phyloP scores from a whole-genome alignment of 2,797 vertebrate species.

The Propithecus perrieri region DNA sequence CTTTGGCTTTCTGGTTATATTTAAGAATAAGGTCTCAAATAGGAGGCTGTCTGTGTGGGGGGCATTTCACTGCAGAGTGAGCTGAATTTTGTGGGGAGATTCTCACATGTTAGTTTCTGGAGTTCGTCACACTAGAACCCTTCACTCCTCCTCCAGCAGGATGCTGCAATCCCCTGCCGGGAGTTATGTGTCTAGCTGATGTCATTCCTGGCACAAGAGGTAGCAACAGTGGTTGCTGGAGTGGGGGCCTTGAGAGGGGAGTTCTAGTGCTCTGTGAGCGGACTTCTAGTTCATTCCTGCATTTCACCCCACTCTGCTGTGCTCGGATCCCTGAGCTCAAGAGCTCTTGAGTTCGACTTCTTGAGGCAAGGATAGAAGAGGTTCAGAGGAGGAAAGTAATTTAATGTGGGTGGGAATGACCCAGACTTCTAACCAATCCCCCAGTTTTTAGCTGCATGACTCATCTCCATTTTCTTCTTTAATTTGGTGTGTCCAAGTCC shows the following conservation, averaged over 20 bases:
- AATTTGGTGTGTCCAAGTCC: background rate
- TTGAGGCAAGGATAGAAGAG: background rate
- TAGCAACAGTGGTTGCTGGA: background rate
- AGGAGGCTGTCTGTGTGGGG: background rate
- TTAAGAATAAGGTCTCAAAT: background rate
- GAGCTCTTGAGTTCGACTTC: background rate
- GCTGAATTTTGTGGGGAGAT: background rate
- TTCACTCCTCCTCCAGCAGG: background rate
- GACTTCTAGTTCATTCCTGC: background rate
- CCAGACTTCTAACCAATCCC: background rate
- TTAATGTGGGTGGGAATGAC: too few species aligned
- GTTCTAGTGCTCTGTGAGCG: background rate
- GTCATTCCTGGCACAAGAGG: background rate
- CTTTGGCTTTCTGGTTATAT: background rate
- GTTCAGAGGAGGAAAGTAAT: background rate
- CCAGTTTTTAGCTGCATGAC: too few species aligned
- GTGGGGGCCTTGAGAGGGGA: background rate
- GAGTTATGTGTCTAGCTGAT: background rate
- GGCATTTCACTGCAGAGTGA: background rate
- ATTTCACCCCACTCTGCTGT: background rate
- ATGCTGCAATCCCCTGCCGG: background rate
- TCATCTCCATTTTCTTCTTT: background rate
- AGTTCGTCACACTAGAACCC: background rate
- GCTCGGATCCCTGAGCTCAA: background rate
- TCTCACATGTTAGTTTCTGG: background rate